These are phyloP conservation scores for Dufourea novaeangliae DNA, from an alignment of 1,140 invertebrate species.

Conservation along the genomic window DNA sequence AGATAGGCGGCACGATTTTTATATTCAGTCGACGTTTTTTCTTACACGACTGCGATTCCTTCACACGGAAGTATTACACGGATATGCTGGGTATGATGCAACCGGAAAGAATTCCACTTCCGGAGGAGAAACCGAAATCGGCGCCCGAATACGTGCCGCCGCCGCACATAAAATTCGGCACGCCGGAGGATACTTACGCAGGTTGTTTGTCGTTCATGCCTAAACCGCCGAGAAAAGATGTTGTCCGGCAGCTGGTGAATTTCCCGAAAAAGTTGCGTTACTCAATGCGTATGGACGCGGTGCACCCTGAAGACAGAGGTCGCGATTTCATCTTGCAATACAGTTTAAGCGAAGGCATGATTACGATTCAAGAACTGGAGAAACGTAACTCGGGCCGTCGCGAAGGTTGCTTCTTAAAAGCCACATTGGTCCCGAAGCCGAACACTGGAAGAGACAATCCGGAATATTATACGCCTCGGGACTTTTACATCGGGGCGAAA, in stretches of 20 bases:
- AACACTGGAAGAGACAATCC: constrained; percentile 84
- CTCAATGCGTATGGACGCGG: constrained; percentile 84
- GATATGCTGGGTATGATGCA: constrained; percentile 80
- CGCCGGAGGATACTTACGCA: constrained; percentile 88
- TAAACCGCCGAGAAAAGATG: constrained; percentile 86
- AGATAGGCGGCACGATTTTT: constrained; percentile 86
- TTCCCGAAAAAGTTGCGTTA: constrained; percentile 85
- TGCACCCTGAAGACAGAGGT: constrained; percentile 86
- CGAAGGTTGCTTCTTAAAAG: constrained; percentile 87
- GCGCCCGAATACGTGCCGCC: constrained; percentile 5
- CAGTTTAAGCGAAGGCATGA: constrained; percentile 84
- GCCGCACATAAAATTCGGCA: constrained; percentile 51
- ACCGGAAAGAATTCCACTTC: constrained; percentile 68
- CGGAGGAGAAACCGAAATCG: neutral
- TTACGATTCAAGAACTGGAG: constrained; percentile 84
- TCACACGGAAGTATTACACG: constrained; percentile 89
- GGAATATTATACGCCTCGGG: constrained; percentile 85
- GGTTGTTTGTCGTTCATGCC: constrained; percentile 86
- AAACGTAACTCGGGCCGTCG: constrained; percentile 86
- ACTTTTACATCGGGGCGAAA: constrained; percentile 86
- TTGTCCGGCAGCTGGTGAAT: constrained; percentile 85
- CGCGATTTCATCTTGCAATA: constrained; percentile 87
- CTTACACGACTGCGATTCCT: constrained; percentile 90
- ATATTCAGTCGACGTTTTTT: constrained; percentile 87
- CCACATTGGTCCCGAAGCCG: constrained; percentile 86